Evolutionary conservation across 2,888 invertebrate species (phyloP).

Genomic region (Tribolium freemani): DNA sequence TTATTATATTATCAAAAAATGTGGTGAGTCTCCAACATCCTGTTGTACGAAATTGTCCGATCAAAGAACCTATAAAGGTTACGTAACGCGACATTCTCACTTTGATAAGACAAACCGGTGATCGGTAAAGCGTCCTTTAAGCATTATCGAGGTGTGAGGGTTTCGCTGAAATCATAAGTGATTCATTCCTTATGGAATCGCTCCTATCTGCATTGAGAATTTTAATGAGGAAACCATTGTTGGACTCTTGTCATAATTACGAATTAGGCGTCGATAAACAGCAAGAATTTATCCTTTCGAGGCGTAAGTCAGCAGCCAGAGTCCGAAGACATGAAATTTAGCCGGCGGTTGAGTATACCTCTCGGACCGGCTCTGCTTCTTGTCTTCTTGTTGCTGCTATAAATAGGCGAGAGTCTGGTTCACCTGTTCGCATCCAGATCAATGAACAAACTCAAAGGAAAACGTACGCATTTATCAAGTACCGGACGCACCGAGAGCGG

Average conservation of each 20-base stretch:
- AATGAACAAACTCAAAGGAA: slow-evolving; percentile 17
- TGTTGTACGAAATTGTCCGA: neutral
- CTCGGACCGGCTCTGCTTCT: slow-evolving; percentile 35
- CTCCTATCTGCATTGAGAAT: slow-evolving; percentile 12
- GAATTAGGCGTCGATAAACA: slow-evolving; percentile 8
- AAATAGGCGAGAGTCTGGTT: slow-evolving; percentile 42
- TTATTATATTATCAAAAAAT: neutral
- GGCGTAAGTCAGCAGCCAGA: slow-evolving; percentile 26
- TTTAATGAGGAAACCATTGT: slow-evolving; percentile 13
- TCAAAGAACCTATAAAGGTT: neutral
- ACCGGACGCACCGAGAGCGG: too few species aligned
- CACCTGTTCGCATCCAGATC: slow-evolving; percentile 40
- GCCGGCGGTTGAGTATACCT: slow-evolving; percentile 18
- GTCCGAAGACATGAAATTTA: slow-evolving; percentile 30
- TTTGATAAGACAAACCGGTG: neutral
- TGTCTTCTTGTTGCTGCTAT: slow-evolving; percentile 39
- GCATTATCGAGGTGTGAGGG: neutral
- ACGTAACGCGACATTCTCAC: neutral
- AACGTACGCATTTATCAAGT: too few species aligned
- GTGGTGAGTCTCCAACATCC: neutral
- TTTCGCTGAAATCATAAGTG: slow-evolving; percentile 16
- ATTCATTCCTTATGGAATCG: slow-evolving; percentile 15
- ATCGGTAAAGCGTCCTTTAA: neutral
- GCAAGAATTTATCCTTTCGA: slow-evolving; percentile 1
- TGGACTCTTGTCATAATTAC: neutral